Evolutionary conservation across 2,113 vertebrate genomes (phyloP), one percentile per base, ranked within the genome.

Genomic region (Sturnira hondurensis): DNA sequence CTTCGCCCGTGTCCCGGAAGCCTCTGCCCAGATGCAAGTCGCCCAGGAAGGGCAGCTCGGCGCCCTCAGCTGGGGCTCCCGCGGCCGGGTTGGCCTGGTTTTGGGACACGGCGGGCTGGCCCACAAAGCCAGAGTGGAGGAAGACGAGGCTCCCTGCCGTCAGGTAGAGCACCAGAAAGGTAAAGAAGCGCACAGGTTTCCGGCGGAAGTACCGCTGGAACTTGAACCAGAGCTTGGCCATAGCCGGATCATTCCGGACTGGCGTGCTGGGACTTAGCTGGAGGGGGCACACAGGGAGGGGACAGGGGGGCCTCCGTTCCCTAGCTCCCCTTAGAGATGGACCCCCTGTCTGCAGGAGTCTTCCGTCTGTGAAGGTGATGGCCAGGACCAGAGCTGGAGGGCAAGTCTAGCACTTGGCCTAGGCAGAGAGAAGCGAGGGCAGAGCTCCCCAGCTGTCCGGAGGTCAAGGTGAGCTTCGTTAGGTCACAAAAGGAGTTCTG

Each of bases 141-240:
- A 99, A 99, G 77, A 99, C 99, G 7, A 99, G 98, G 93, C 99
- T 99, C 33, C 99, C 99, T 0, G 99, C 99, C 0, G 98, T 99
- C 98, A 99, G 97, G 98, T 99, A 99, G 83, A 99, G 98, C 31
- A 99, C 99, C 97, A 99, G 98, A 97, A 99, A 98, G 5, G 99
- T 99, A 96, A 99, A 99, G 98, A 99, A 99, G 16, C 99, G 99
- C 70, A 99, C 95, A 0, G 99, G 99, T 92, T 98, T 99, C 89
- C 99, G 98, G 95, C 99, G 99, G 97, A 99, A 99, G 95, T 99
- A 99, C 83, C 99, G 99, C 97, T 99, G 99, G 97, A 99, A 99
- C 97, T 99, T 99, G 78, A 99, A 97, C 98, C 99, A 97, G 96
- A 99, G 97, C 96, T 99, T 99, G 98, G 99, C 99, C 99, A 99